These are phyloP conservation scores for Trichonephila inaurata DNA, from an alignment of 1,140 invertebrate genomes.

Conservation along the genomic window DNA sequence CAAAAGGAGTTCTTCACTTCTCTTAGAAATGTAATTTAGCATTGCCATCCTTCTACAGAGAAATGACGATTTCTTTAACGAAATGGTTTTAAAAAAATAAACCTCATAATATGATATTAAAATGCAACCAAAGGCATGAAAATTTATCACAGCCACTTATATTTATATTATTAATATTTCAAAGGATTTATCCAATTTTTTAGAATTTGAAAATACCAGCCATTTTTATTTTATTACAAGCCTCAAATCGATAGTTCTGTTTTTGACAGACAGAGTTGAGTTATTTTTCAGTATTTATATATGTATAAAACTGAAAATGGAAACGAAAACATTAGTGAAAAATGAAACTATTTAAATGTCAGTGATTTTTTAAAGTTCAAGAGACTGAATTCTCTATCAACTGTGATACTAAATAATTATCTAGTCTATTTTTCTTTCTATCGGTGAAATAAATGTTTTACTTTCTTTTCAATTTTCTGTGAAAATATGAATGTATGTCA, in stretches of 20 bases:
- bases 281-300: not conserved
- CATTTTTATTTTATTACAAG: no score
- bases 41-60: not conserved
- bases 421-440: no score
- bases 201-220: no score
- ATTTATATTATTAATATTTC: no score
- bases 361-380: not conserved
- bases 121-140: no score
- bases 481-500: constrained; percentile 41
- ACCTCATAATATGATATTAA: no score
- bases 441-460: not conserved
- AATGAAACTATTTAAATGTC: constrained; percentile 4
- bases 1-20: not conserved
- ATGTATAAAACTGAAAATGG: constrained; percentile 27
- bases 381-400: no score
- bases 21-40: not conserved
- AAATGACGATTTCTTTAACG: no score
- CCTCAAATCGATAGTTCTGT: not conserved
- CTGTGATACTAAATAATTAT: no score
- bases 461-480: not conserved
- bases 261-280: constrained; percentile 33
- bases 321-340: not conserved
- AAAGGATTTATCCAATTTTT: no score
- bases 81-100: no score
- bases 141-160: no score